Base-by-base conservation (phyloP, 1,140 invertebrate genomes). In the Ctenoplectra terminalis region DNA sequence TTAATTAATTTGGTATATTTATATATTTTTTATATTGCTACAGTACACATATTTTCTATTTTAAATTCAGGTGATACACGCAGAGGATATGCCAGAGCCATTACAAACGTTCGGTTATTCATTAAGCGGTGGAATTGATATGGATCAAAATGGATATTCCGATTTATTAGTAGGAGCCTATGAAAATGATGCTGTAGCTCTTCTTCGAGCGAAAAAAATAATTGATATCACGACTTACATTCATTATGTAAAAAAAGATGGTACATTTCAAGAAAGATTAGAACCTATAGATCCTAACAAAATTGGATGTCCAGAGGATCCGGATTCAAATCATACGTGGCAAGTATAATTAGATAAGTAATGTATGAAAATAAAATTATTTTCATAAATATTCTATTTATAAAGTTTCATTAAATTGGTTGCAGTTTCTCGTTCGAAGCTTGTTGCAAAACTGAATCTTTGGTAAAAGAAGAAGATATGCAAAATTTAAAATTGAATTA, bases 101-200 rank as follows among this genome's bases (percentile, higher is more conserved):
- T 91, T 98, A 61, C 94, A 91, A 75, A 98, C 97, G 0, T 98
- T 99, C 89, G 98, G 98, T 8, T 98, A 98, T 92, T 98, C 98
- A 0, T 93, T 99, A 26, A 97, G 97, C 83, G 98, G 98, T 73
- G 97, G 97, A 48, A 94, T 98, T 15, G 98, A 99, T 94, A 95
- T 99, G 90, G 98, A 99, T 93, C 93, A 95, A 29, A 99, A 99
- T 93, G 97, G 96, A 20, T 99, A 99, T 94, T 97, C 98, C 1
- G 98, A 99, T 95, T 94, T 99, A 80, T 94, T 99, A 29, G 95
- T 98, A 40, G 98, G 98, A 71, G 97, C 98, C 37, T 98, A 98
- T 92, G 97, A 97, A 90, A 95, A 96, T 83, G 97, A 97, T 90
- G 94, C 95, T 63, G 95, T 97, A 1, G 95, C 96, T 15, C 93